A percentile compares a stretch with the other conserved stretches of the same genome.
Conservation (phyloP, 2,888 invertebrate genomes). For the Stenoptilia bipunctidactyla region DNA sequence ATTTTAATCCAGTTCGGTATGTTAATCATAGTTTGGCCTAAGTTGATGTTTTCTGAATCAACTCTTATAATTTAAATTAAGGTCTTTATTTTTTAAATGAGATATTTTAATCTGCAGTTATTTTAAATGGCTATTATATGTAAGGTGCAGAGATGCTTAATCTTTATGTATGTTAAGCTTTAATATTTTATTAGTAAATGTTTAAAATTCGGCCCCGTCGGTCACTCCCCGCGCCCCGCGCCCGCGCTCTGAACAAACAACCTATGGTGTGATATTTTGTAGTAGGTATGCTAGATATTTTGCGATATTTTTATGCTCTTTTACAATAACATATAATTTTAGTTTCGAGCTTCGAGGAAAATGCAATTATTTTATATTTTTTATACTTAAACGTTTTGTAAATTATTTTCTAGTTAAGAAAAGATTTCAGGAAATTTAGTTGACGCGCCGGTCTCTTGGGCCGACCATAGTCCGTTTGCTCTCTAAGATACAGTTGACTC, state of each 20-base stretch:
- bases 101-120: slow-evolving; percentile 71
- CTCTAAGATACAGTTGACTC: no score
- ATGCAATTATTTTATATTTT: slow-evolving; percentile 57
- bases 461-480: slow-evolving; percentile 3
- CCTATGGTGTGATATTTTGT: slow-evolving; percentile 63
- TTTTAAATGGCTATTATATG: slow-evolving; percentile 69
- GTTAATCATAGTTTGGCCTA: slow-evolving; percentile 41
- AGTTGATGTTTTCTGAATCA: slow-evolving; percentile 50
- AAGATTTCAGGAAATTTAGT: slow-evolving; percentile 32
- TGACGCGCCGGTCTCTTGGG: slow-evolving; percentile 15
- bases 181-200: slow-evolving; percentile 72
- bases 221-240: slow-evolving; percentile 18
- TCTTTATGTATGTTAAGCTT: slow-evolving; percentile 73
- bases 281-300: slow-evolving; percentile 52
- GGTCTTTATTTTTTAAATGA: slow-evolving; percentile 67
- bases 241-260: slow-evolving; percentile 18
- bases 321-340: slow-evolving; percentile 36
- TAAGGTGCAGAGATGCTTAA: slow-evolving; percentile 72
- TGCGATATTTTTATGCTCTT: slow-evolving; percentile 49
- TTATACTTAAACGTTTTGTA: slow-evolving; percentile 62
- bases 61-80: slow-evolving; percentile 65
- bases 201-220: slow-evolving; percentile 59
- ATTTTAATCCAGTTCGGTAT: slow-evolving; percentile 20
- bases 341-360: slow-evolving; percentile 31
- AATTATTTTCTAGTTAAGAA: slow-evolving; percentile 57